Conservation (phyloP, 1,140 invertebrate species). For the Drosophila teissieri region DNA sequence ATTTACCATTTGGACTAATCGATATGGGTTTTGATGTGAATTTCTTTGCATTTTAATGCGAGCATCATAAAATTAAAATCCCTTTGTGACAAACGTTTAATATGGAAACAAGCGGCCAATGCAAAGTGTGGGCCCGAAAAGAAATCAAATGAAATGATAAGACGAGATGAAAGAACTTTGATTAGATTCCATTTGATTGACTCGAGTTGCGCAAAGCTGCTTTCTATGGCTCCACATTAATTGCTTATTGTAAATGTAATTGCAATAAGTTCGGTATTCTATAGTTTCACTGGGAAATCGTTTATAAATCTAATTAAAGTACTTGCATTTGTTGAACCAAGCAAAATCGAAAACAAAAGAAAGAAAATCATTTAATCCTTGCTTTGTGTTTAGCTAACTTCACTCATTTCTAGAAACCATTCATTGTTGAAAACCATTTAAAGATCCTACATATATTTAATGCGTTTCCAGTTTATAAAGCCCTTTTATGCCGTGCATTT, state of each 20-base stretch:
- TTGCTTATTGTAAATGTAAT: background rate
- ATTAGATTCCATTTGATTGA: slow-evolving; percentile 7
- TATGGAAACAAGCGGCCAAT: slow-evolving; percentile 1
- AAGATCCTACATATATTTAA: background rate
- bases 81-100: slow-evolving; percentile 8
- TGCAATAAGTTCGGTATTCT: background rate
- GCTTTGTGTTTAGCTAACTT: no score
- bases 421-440: background rate
- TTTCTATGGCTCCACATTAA: background rate
- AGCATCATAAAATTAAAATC: slow-evolving; percentile 13
- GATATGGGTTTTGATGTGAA: slow-evolving; percentile 41
- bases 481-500: background rate
- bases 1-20: slow-evolving; percentile 35
- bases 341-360: no score
- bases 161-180: slow-evolving; percentile 13
- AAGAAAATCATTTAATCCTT: no score
- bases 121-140: background rate
- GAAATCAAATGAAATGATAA: background rate
- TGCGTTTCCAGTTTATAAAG: background rate
- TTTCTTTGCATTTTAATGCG: slow-evolving; percentile 28
- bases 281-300: no score
- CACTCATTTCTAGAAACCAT: background rate
- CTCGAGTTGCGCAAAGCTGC: background rate
- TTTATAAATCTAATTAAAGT: no score
- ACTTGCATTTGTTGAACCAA: no score